Evolutionary conservation across 2,888 invertebrate species (phyloP), one percentile per base, ranked within the genome.

Genomic region (Torymus texanus): DNA sequence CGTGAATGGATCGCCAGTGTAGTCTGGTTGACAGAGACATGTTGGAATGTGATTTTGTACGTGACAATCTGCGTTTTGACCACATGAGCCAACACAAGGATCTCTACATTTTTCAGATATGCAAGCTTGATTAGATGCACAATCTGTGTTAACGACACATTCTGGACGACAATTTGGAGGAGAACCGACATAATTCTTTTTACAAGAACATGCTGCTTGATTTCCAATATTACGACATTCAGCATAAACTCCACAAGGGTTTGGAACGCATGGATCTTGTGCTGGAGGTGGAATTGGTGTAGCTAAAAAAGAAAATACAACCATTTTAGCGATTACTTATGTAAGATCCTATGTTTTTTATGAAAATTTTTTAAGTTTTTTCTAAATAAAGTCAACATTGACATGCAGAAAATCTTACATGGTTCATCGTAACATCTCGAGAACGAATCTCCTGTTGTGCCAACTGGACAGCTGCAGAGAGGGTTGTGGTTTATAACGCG

Each of bases 401-500:
- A 24, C 24, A 18, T 10, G 24, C 2, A 55, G 2, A 51, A 51
- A 51, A 50, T 63, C 75, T 82, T 75, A 86, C 87, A 86, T 84
- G 89, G 88, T 80, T 89, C 88, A 86, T 93, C 93, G 80, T 93
- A 92, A 87, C 96, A 96, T 88, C 94, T 93, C 58, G 93, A 93
- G 86, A 96, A 96, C 83, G 96, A 95, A 93, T 96, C 95, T 13
- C 97, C 97, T 2, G 95, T 95, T 89, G 93, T 93, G 41, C 94
- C 94, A 55, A 91, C 87, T 1, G 94, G 93, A 86, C 97, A 97
- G 83, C 94, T 95, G 87, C 96, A 96, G 81, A 96, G 93, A 0
- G 96, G 95, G 89, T 95, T 95, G 88, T 96, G 96, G 87, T 95
- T 95, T 80, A 95, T 94, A 12, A 96, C 96, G 84, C 94, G 92